Evolutionary conservation across 2,888 invertebrate genomes (phyloP), one percentile per base, ranked within the genome.

Genomic region (Lithophane leautieri): DNA sequence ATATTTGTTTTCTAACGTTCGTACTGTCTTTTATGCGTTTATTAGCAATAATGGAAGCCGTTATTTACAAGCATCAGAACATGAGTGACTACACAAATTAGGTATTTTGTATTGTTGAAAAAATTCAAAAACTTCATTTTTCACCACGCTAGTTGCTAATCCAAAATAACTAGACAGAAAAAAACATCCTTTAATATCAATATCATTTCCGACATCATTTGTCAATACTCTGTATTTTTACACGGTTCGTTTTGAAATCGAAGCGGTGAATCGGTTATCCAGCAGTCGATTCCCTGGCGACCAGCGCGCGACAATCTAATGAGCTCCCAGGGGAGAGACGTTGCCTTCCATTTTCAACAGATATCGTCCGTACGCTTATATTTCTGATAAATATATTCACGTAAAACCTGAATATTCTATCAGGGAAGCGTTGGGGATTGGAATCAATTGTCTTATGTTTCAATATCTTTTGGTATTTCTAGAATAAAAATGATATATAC

Each of bases 291-390:
- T 88, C 91, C 88, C 90, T 19, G 58, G 86, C 83, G 89, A 84
- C 82, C 85, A 84, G 78, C 86, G 83, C 83, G 89, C 89, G 91
- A 89, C 90, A 90, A 91, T 90, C 91, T 93, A 94, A 93, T 93
- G 93, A 93, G 92, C 84, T 92, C 93, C 91, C 91, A 61, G 73
- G 91, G 90, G 93, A 87, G 79, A 84, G 79, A 86, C 85, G 90
- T 81, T 83, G 87, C 86, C 83, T 89, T 89, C 89, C 88, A 90
- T 89, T 91, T 91, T 90, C 89, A 86, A 88, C 86, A 87, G 85
- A 89, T 90, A 89, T 86, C 87, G 83, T 80, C 85, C 83, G 81
- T 82, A 84, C 86, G 81, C 80, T 85, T 80, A 86, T 86, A 89
- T 88, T 87, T 84, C 83, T 81, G 86, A 88, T 85, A 82, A 83